These are phyloP conservation scores for Hippocampus mohnikei DNA, from an alignment of 2,113 vertebrate genomes.

Conservation along the genomic window DNA sequence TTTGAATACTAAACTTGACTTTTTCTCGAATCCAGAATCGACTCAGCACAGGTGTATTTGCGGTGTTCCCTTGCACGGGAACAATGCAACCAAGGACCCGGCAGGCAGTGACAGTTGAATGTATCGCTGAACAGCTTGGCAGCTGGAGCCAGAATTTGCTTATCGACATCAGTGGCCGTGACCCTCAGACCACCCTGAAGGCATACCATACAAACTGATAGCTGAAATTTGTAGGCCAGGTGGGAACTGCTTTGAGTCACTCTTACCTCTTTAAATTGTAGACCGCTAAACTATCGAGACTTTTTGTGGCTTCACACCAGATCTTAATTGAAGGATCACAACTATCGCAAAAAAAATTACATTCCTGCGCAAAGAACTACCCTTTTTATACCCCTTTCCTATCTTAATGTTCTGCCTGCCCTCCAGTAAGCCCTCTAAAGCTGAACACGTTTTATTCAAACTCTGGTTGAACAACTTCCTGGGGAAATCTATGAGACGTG, in stretches of 20 bases:
- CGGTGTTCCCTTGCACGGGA: constrained; percentile 77
- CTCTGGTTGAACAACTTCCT: too few species aligned
- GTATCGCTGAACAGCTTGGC: constrained; percentile 77
- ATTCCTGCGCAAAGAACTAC: not conserved
- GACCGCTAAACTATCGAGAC: not conserved
- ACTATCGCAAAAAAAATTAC: too few species aligned
- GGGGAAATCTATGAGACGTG: too few species aligned
- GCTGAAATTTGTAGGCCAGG: constrained; percentile 84
- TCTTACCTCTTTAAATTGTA: not conserved
- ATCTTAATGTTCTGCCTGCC: not conserved
- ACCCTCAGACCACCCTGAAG: constrained; percentile 75
- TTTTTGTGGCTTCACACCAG: not conserved
- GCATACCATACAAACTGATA: constrained; percentile 76
- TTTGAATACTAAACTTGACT: not conserved
- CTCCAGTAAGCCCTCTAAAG: too few species aligned
- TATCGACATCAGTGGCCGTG: constrained; percentile 79
- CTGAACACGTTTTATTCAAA: too few species aligned
- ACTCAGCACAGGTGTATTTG: constrained; percentile 78
- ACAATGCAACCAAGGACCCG: constrained; percentile 65
- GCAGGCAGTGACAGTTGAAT: constrained; percentile 80
- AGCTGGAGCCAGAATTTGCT: constrained; percentile 71
- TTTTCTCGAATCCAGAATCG: constrained; percentile 1
- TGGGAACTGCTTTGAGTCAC: constrained; percentile 45
- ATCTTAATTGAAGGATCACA: not conserved
- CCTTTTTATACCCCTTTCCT: not conserved